Evolutionary conservation across 2,113 vertebrate species (phyloP).

Genomic region (Colistium nudipinnis): DNA sequence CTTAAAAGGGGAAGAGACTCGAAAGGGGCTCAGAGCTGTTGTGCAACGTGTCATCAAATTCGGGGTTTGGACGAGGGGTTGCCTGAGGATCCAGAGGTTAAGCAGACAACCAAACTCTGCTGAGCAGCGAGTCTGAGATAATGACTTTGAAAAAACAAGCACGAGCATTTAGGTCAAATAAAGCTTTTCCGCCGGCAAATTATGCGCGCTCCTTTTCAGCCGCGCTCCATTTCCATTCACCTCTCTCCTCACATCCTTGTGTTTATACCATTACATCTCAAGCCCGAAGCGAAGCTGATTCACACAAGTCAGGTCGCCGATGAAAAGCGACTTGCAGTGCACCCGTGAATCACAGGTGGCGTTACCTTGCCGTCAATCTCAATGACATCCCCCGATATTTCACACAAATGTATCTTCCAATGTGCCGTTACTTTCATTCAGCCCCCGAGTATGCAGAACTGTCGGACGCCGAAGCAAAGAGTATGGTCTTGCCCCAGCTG

Average conservation of each 20-base stretch:
- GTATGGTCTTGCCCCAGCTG: conserved; percentile 30
- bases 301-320: background rate
- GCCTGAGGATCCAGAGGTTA: conserved; percentile 15
- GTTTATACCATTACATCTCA: no score
- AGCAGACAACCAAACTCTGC: background rate
- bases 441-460: conserved; percentile 24
- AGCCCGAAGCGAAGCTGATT: no score
- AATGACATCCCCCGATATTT: conserved; percentile 15
- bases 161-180: background rate
- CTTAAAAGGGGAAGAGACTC: conserved; percentile 12
- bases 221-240: background rate
- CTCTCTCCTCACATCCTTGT: conserved; percentile 9
- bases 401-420: conserved; percentile 16
- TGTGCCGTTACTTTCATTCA: conserved; percentile 16
- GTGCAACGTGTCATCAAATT: conserved; percentile 12
- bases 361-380: conserved; percentile 18
- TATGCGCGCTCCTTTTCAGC: background rate
- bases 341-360: conserved; percentile 23
- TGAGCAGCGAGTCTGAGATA: background rate
- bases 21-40: conserved; percentile 12
- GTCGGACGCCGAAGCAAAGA: conserved; percentile 1
- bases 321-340: conserved; percentile 7
- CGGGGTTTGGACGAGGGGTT: background rate
- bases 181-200: background rate
- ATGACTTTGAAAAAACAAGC: conserved; percentile 2